phyloP scores from a whole-genome alignment of 1,140 invertebrate species.

The Drosophila littoralis region DNA sequence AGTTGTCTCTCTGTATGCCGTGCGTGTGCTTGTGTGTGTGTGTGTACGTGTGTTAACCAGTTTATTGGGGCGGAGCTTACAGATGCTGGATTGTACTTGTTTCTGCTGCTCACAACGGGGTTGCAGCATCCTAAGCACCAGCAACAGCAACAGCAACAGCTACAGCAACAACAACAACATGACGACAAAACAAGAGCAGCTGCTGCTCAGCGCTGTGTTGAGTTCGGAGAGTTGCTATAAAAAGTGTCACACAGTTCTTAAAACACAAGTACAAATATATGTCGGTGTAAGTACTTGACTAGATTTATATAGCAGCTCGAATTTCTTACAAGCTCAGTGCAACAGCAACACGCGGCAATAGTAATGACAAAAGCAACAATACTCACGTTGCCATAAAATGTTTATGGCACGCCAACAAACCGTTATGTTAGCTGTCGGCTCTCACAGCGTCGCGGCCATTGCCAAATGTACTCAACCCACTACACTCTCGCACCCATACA shows the following conservation, averaged over 20 bases:
- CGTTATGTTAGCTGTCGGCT: conserved; percentile 14
- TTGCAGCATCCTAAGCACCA: conserved; percentile 55
- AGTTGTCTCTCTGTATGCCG: conserved; percentile 21
- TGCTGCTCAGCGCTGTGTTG: conserved; percentile 31
- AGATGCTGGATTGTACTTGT: conserved; percentile 17
- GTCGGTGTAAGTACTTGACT: too few species aligned
- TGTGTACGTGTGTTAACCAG: conserved; percentile 56
- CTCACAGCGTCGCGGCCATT: conserved; percentile 40
- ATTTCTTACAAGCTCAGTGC: not conserved
- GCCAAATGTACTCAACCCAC: conserved; percentile 28
- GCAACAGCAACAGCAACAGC: not conserved
- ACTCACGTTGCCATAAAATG: conserved; percentile 41
- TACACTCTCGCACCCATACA: conserved; percentile 17
- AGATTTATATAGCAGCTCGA: not conserved
- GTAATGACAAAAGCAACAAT: not conserved
- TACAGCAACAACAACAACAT: conserved; percentile 15
- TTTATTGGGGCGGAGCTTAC: conserved; percentile 64
- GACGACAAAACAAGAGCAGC: not conserved
- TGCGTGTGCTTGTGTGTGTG: not conserved
- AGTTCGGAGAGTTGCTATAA: conserved; percentile 53
- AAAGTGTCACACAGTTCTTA: conserved; percentile 4
- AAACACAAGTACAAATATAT: too few species aligned
- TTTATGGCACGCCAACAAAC: conserved; percentile 43
- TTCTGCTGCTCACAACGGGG: conserved; percentile 40
- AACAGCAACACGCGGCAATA: not conserved